Conservation (phyloP, 2,888 invertebrate species). For the Ctenicera cuprea region DNA sequence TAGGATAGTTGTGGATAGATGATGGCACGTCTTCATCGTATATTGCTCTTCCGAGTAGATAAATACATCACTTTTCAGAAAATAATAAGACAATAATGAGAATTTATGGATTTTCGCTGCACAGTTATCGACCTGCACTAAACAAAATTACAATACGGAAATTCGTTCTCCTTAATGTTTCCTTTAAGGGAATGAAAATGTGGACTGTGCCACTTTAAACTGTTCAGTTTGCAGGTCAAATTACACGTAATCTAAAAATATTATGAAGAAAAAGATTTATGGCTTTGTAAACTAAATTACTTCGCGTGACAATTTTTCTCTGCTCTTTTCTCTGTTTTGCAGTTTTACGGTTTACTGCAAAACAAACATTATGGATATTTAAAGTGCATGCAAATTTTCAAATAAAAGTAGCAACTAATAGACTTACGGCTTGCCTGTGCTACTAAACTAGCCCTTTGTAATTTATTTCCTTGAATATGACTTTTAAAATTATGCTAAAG, state of each 20-base stretch:
- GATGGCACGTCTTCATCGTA: slow-evolving; percentile 2
- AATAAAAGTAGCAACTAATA: neutral
- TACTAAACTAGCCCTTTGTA: neutral
- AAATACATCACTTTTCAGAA: slow-evolving; percentile 10
- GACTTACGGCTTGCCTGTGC: neutral
- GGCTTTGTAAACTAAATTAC: slow-evolving; percentile 34
- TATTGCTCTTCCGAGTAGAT: slow-evolving; percentile 3
- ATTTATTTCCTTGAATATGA: neutral
- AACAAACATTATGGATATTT: slow-evolving; percentile 26
- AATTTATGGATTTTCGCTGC: slow-evolving; percentile 14
- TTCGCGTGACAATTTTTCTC: slow-evolving; percentile 40
- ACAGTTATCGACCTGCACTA: slow-evolving; percentile 7
- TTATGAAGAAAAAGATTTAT: slow-evolving; percentile 37
- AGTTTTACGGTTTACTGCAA: slow-evolving; percentile 13
- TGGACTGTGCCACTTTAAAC: slow-evolving; percentile 24
- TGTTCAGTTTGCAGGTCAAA: slow-evolving; percentile 28
- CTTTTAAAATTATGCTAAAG: slow-evolving; percentile 36
- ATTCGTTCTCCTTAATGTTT: slow-evolving; percentile 9
- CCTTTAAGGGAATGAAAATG: slow-evolving; percentile 16
- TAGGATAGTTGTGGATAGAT: slow-evolving; percentile 16
- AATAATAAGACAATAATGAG: slow-evolving; percentile 17
- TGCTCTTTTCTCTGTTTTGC: slow-evolving; percentile 9
- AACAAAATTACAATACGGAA: slow-evolving; percentile 11
- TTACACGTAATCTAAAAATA: slow-evolving; percentile 37
- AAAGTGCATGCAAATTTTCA: neutral